phyloP scores from a whole-genome alignment of 2,113 vertebrate species.

The Orientallactaga bullata region DNA sequence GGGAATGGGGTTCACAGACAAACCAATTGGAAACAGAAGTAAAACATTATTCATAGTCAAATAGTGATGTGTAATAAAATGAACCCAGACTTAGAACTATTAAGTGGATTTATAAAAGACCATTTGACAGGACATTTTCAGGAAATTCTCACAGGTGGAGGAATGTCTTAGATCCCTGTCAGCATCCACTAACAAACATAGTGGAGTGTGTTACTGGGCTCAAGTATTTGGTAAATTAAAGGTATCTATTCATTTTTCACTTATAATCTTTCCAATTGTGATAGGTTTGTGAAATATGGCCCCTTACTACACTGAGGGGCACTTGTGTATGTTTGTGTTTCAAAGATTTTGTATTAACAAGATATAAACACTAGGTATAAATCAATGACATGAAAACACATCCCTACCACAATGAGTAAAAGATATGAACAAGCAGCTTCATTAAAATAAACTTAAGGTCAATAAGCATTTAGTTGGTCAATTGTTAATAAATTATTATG shows the following conservation, averaged over 20 bases:
- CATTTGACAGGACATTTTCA: no score
- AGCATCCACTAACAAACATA: background rate
- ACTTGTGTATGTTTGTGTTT: background rate
- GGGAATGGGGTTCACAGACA: rapidly evolving
- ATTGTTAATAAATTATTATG: background rate
- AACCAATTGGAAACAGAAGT: background rate
- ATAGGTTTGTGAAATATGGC: background rate
- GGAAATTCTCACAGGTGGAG: background rate
- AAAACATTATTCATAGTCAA: background rate
- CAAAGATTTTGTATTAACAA: background rate
- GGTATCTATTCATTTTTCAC: background rate
- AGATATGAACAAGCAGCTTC: background rate
- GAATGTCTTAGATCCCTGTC: background rate
- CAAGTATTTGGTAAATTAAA: background rate
- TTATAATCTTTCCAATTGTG: background rate
- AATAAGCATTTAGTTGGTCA: background rate
- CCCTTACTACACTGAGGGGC: background rate
- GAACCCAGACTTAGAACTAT: background rate
- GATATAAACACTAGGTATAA: background rate
- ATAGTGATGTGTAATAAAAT: background rate
- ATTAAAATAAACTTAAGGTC: background rate
- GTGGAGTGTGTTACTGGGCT: no score
- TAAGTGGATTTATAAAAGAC: background rate
- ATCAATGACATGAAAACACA: background rate
- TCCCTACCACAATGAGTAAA: background rate